Base-by-base conservation (phyloP, 2,888 invertebrate species). In the Drosophila subquinaria region DNA sequence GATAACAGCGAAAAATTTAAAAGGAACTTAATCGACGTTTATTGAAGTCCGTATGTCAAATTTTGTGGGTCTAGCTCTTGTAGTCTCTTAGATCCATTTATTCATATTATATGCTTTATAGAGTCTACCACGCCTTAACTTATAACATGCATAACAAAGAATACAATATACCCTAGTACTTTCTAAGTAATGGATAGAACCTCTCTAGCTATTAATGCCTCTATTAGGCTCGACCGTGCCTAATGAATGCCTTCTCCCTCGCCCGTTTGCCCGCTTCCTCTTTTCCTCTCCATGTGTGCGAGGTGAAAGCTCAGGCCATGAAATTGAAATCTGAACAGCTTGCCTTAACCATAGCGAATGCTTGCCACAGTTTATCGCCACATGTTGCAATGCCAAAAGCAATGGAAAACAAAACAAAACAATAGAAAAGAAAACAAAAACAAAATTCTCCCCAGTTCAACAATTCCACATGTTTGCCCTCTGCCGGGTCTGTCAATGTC, bases 301-400 rank as follows among this genome's bases (percentile, higher is more conserved):
- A 78, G 77, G 78, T 77, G 77, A 77, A 77, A 77, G 77, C 64
- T 64, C 71, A 64, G 43, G 23, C 47, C 78, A 78, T 76, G 70
- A 76, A 76, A 76, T 76, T 77, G 62, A 66, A 66, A 66, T 56
- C 63, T 20, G 35, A 64, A 67, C 52, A 56, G 55, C 55, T 33
- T 38, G 51, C 10, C 38, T n/a, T n/a, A 45, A 48, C 38, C 73
- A 66, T 52, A 47, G 60, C 74, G 64, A 77, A 77, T 76, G 69
- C 61, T 42, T 76, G 63, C 76, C 61, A 48, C 73, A 53, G 62
- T 70, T 76, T 71, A 71, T 67, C 71, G 79, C 77, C 77, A 67
- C 79, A 78, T 78, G 78, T 79, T 79, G 73, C 75, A 79, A 78
- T 75, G 65, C 69, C 76, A 76, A 68, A 57, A 36, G 36, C 36